A percentile compares a stretch with the other conserved stretches of the same genome.
Evolutionary conservation across 2,888 invertebrate genomes (phyloP).

Genomic region (Lissocephala sabroskyi): DNA sequence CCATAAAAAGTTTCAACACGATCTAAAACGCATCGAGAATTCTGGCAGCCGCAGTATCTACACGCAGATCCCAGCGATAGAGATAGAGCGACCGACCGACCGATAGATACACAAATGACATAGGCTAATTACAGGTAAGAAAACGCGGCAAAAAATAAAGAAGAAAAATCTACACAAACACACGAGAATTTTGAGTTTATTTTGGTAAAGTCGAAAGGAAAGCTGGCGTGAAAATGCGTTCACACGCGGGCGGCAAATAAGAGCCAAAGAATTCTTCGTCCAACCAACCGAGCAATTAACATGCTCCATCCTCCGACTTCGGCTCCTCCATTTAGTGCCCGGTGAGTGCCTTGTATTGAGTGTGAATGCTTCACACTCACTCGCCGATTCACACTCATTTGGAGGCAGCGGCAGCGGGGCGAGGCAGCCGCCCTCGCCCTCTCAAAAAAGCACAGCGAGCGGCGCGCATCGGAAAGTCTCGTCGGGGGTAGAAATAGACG

Average conservation of each 20-base stretch:
- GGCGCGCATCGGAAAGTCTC: conserved; percentile 18
- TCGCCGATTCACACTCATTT: background rate
- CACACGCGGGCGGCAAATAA: conserved; percentile 27
- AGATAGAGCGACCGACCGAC: too few species aligned
- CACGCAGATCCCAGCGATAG: too few species aligned
- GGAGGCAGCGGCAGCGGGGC: background rate
- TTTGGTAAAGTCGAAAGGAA: conserved; percentile 36
- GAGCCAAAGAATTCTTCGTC: conserved; percentile 48
- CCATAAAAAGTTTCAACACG: too few species aligned
- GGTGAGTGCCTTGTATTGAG: conserved; percentile 15
- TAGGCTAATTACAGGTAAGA: conserved; percentile 67
- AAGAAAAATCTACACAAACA: conserved; percentile 26
- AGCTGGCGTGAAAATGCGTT: conserved; percentile 54
- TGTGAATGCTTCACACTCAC: conserved; percentile 18
- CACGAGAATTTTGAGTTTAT: conserved; percentile 41
- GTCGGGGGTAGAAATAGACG: conserved; percentile 53
- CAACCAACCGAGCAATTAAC: conserved; percentile 68
- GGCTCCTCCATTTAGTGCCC: too few species aligned
- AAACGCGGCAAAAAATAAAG: conserved; percentile 24
- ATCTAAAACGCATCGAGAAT: too few species aligned
- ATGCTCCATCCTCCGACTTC: too few species aligned
- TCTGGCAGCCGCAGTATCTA: too few species aligned
- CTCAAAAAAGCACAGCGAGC: conserved; percentile 23
- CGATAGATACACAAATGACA: conserved; percentile 31
- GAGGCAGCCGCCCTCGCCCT: conserved; percentile 1